Base-by-base conservation (phyloP, 2,113 vertebrate species). In the Baryphthengus martii region DNA sequence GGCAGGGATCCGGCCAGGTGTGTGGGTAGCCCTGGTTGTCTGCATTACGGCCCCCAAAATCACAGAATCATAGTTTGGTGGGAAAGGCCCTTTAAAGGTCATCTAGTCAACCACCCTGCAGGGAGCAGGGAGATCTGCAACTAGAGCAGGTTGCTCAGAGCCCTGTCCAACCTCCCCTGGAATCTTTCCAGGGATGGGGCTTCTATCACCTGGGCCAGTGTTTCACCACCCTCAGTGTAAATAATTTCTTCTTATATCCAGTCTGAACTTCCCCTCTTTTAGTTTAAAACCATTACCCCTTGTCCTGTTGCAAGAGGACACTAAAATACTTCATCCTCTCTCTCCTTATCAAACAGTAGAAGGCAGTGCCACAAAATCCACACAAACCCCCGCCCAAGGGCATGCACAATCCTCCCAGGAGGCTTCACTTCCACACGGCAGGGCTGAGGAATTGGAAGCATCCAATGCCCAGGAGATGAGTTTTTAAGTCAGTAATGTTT, bases 341-440 rank as follows among this genome's bases (percentile, higher is more conserved):
- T 39, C 40, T 44, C 24, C 37, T 49, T 50, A 78, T 45, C 80
- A 42, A 89, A 73, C 3, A 3, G 56, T 11, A 42, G 49, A 35
- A 72, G 63, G 11, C 3, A 2, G 47, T 50, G 56, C 82, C n/a
- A 9, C 50, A 84, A 91, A 84, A 81, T 29, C n/a, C 56, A 17
- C 31, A 12, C 0, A 0, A 52, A 77, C 20, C 45, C 40, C 5
- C 7, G 7, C 28, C 72, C 40, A 11, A n/a, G 52, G 62, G 74
- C 11, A 49, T 0, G 0, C n/a, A 68, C 6, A 39, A 9, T 39
- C 18, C 33, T 84, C 63, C 29, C 2, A 0, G 3, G 39, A 76
- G n/a, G 80, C 53, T 47, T 62, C 53, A 8, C 23, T 55, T 76
- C 58, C 29, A 19, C 13, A 3, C 0, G 0, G 73, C 16, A 29